Evolutionary conservation across 2,113 vertebrate species (phyloP).

Genomic region (Astur gentilis): DNA sequence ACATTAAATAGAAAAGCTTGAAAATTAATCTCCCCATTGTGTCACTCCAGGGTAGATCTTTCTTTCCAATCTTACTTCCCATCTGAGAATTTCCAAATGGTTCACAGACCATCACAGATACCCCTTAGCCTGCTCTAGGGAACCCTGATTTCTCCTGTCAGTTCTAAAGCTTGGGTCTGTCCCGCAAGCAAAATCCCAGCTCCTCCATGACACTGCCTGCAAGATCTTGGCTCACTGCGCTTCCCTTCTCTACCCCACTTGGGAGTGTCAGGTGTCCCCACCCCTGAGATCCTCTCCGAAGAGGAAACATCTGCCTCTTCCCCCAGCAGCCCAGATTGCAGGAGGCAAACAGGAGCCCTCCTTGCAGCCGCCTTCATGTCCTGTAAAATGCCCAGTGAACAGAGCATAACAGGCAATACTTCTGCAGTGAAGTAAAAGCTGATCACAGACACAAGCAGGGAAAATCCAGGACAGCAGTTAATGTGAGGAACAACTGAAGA

Average conservation of each 20-base stretch:
- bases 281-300: background rate
- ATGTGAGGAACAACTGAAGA: background rate
- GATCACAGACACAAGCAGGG: background rate
- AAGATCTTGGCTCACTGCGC: background rate
- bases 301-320: background rate
- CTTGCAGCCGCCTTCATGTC: background rate
- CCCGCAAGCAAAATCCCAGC: background rate
- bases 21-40: background rate
- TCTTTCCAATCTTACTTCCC: background rate
- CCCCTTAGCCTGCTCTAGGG: background rate
- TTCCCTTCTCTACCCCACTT: background rate
- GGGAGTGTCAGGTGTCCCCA: background rate
- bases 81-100: background rate
- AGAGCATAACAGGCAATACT: background rate
- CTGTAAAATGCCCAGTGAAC: background rate
- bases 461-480: background rate
- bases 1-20: background rate
- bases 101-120: background rate
- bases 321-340: background rate
- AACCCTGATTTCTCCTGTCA: background rate
- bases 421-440: background rate
- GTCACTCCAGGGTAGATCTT: background rate
- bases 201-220: background rate
- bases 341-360: fast-evolving
- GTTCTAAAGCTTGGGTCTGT: background rate